Percentiles rank a stretch among this genome's conserved stretches.
Evolutionary conservation across 2,888 invertebrate genomes (phyloP).

Genomic region (Apodemia duryi): DNA sequence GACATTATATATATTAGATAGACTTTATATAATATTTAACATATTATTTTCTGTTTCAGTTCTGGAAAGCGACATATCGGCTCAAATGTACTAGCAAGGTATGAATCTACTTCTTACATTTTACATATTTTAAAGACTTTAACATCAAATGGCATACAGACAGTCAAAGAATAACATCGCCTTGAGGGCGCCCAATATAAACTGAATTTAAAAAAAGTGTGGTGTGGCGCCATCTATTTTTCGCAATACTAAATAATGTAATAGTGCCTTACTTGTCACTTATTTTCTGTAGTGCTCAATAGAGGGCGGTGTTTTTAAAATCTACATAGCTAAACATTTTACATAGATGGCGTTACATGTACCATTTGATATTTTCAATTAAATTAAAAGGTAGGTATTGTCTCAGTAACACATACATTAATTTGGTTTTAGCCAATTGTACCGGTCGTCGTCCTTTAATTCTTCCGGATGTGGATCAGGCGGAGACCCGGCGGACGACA

Average conservation of each 20-base stretch:
- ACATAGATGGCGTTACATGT: constrained; percentile 40
- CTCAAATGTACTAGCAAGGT: constrained; percentile 93
- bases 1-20: too few relatives aligned
- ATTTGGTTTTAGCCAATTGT: constrained; percentile 86
- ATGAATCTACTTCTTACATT: constrained; percentile 31
- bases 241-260: constrained; percentile 18
- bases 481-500: constrained; percentile 95
- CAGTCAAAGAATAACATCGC: too few relatives aligned
- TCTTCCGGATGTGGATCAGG: constrained; percentile 94
- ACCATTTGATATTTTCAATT: constrained; percentile 6
- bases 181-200: too few relatives aligned
- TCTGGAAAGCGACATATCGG: constrained; percentile 89
- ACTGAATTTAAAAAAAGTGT: too few relatives aligned
- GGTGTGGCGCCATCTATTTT: constrained; percentile 48
- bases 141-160: too few relatives aligned
- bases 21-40: constrained; percentile 13
- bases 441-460: constrained; percentile 95
- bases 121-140: too few relatives aligned
- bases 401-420: constrained; percentile 29
- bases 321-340: constrained; percentile 9
- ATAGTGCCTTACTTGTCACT: neutral
- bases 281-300: neutral
- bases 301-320: constrained; percentile 42
- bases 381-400: constrained; percentile 12
- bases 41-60: constrained; percentile 76